phyloP scores from a whole-genome alignment of 1,140 invertebrate genomes.

The Ladona fulva region DNA sequence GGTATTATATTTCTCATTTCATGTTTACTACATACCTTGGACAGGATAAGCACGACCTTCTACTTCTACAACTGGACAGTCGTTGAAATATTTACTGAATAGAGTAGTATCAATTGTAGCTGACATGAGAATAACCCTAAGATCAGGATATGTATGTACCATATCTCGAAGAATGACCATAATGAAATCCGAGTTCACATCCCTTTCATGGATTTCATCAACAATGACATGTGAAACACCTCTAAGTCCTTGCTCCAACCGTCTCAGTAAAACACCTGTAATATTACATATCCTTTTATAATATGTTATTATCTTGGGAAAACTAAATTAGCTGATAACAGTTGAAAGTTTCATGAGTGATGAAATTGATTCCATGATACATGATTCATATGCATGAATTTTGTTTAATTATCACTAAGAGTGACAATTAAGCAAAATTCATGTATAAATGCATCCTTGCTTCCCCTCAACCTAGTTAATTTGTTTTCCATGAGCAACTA shows the following conservation, averaged over 20 bases:
- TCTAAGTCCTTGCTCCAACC: conserved; percentile 74
- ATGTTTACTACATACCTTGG: conserved; percentile 32
- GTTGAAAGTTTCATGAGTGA: too few relatives aligned
- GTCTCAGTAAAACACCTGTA: conserved; percentile 74
- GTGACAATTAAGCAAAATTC: too few relatives aligned
- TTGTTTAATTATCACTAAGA: too few relatives aligned
- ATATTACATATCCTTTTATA: too few relatives aligned
- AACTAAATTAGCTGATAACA: too few relatives aligned
- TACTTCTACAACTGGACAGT: conserved; percentile 74
- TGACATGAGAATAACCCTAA: conserved; percentile 93
- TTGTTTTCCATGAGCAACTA: too few relatives aligned
- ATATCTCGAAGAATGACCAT: conserved; percentile 89
- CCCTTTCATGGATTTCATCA: conserved; percentile 96
- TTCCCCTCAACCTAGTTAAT: too few relatives aligned
- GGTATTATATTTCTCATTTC: too few relatives aligned
- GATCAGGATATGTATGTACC: conserved; percentile 77
- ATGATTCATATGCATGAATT: too few relatives aligned
- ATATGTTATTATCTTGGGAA: too few relatives aligned
- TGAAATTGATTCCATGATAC: too few relatives aligned
- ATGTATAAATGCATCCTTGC: too few relatives aligned
- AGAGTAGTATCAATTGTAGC: conserved; percentile 89
- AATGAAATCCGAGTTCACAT: conserved; percentile 94
- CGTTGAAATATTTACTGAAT: conserved; percentile 85
- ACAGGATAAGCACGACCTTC: conserved; percentile 73
- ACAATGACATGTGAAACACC: conserved; percentile 87